Percentiles rank a stretch among this genome's conserved stretches.
phyloP scores from a whole-genome alignment of 2,113 vertebrate genomes.

The Gallinago paraguaiae region DNA sequence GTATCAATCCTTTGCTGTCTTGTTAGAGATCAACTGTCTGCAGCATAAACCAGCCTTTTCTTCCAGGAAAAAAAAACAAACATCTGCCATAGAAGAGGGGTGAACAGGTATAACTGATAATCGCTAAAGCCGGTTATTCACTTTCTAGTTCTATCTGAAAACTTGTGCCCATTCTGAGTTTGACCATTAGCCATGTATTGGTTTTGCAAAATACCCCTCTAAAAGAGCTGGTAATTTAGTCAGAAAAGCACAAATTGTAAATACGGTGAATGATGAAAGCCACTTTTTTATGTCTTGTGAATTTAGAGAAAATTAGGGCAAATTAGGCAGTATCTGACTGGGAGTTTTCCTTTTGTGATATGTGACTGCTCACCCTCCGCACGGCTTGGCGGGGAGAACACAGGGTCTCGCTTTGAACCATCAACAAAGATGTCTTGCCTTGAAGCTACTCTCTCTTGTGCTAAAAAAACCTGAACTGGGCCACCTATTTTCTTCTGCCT shows the following conservation, averaged over 20 bases:
- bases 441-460: neutral
- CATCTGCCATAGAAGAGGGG: neutral
- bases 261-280: rapidly evolving
- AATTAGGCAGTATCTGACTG: neutral
- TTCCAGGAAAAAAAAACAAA: neutral
- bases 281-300: neutral
- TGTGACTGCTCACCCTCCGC: rapidly evolving
- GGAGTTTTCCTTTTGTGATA: neutral
- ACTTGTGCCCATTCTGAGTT: rapidly evolving
- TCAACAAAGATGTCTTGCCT: too few species aligned
- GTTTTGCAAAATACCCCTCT: rapidly evolving
- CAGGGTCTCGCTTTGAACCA: neutral
- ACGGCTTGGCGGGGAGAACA: neutral
- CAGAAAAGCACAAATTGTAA: neutral
- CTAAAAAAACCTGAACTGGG: neutral
- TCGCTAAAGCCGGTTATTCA: neutral
- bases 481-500: neutral
- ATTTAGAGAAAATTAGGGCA: rapidly evolving
- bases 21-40: slow-evolving; percentile 34
- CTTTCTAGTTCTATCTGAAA: neutral
- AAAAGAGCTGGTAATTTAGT: neutral
- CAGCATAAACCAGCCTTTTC: neutral
- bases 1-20: slow-evolving; percentile 41
- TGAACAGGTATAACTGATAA: neutral
- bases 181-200: neutral